phyloP scores from a whole-genome alignment of 37 sponge, comb jelly and placozoan species.

The Sycon ciliatum region DNA sequence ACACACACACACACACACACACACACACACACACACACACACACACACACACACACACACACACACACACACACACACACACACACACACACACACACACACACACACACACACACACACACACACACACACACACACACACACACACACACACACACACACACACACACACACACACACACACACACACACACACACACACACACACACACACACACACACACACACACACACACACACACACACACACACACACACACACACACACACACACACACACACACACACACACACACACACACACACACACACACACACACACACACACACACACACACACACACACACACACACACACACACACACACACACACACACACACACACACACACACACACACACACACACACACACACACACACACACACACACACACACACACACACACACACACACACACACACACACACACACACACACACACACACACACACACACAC shows the following conservation, averaged over 20 bases:
- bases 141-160: constrained; percentile 22
- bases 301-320: constrained; percentile 11
- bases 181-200: constrained; percentile 18
- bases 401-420: neutral
- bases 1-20: constrained; percentile 34
- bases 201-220: constrained; percentile 45
- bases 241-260: neutral
- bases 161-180: constrained; percentile 18
- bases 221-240: constrained; percentile 23
- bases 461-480: constrained; percentile 20
- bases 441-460: constrained; percentile 22
- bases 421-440: constrained; percentile 11
- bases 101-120: constrained; percentile 23
- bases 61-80: constrained; percentile 26
- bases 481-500: constrained; percentile 13
- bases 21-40: neutral
- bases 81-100: neutral
- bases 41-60: constrained; percentile 15
- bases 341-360: constrained; percentile 19
- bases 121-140: constrained; percentile 23
- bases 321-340: constrained; percentile 14
- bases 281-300: neutral
- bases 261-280: neutral
- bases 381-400: neutral
- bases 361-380: constrained; percentile 2